Conservation (phyloP, 2,113 vertebrate genomes). For the Hiodon tergisus region DNA sequence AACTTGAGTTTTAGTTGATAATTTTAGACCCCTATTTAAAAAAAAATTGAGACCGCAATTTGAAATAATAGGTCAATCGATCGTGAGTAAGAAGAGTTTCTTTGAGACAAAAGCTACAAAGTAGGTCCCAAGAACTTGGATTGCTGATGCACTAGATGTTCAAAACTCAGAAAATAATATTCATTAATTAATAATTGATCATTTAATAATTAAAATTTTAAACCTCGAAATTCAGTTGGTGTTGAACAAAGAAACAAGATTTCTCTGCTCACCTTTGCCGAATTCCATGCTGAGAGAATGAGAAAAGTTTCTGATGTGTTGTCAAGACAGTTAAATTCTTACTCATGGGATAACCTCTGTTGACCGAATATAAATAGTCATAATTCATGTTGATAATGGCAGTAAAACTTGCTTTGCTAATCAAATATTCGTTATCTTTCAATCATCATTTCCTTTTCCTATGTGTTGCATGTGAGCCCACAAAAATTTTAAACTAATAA, state of each 20-base stretch:
- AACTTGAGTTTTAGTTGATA: too few relatives aligned
- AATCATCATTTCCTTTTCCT: neutral
- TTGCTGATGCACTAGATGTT: neutral
- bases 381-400: neutral
- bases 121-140: too few relatives aligned
- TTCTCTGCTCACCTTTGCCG: neutral
- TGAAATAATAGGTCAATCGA: too few relatives aligned
- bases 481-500: too few relatives aligned
- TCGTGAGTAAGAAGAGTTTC: too few relatives aligned
- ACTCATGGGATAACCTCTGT: neutral
- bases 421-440: neutral
- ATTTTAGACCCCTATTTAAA: too few relatives aligned
- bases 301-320: neutral
- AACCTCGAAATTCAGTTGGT: neutral
- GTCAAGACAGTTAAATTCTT: conserved; percentile 7
- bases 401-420: neutral
- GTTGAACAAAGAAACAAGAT: neutral
- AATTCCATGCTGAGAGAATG: conserved; percentile 10
- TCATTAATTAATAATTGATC: neutral
- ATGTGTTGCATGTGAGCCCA: too few relatives aligned
- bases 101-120: too few relatives aligned
- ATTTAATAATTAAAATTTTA: neutral
- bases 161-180: neutral
- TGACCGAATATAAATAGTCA: neutral
- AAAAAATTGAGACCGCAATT: too few relatives aligned